phyloP scores from a whole-genome alignment of 2,888 invertebrate genomes.

The Alcis repandata region DNA sequence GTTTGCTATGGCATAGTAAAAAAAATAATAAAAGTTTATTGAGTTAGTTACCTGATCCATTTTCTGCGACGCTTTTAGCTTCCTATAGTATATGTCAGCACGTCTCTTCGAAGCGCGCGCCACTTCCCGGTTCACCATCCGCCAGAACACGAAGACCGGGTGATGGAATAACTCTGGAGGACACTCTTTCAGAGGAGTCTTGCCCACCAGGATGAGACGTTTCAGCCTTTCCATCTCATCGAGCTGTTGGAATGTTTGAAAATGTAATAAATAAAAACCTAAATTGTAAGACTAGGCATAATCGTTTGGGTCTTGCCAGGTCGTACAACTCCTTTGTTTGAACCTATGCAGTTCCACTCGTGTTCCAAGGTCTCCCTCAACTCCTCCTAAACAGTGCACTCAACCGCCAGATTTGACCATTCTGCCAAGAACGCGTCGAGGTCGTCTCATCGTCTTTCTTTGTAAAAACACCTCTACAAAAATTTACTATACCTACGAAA shows the following conservation, averaged over 20 bases:
- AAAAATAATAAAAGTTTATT: too few relatives aligned
- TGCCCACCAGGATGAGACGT: conserved; percentile 88
- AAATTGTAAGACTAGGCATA: too few relatives aligned
- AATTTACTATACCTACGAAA: background rate
- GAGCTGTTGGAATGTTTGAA: conserved; percentile 70
- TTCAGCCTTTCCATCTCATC: conserved; percentile 90
- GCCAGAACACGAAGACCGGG: conserved; percentile 90
- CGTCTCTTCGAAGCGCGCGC: conserved; percentile 79
- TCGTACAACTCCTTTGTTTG: too few relatives aligned
- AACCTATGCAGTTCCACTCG: too few relatives aligned
- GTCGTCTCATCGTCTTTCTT: too few relatives aligned
- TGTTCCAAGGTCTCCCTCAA: too few relatives aligned
- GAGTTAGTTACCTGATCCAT: conserved; percentile 68
- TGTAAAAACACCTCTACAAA: background rate
- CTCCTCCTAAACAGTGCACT: too few relatives aligned
- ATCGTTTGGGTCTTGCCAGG: too few relatives aligned
- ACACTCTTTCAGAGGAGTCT: conserved; percentile 89
- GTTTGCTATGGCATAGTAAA: too few relatives aligned
- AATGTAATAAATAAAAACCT: background rate
- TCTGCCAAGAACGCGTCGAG: too few relatives aligned
- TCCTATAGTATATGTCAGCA: conserved; percentile 79
- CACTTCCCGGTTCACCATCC: conserved; percentile 84
- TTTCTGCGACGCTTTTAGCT: conserved; percentile 74
- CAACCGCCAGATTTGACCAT: too few relatives aligned
- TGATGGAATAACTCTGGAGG: conserved; percentile 89